Conservation (phyloP, 1,140 invertebrate genomes). For the Cherax destructor region DNA sequence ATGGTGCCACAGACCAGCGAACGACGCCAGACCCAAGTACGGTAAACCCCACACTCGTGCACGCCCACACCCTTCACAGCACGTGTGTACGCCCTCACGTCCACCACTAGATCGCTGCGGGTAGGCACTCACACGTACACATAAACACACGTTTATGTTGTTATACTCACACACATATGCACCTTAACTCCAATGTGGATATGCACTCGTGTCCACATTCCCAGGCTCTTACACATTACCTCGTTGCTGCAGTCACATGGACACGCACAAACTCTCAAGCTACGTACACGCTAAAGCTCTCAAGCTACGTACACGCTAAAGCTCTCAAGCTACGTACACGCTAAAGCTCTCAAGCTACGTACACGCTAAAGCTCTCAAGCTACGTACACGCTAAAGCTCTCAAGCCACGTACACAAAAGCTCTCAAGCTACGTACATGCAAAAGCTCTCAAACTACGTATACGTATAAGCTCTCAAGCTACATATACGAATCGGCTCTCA, state of each 20-base stretch:
- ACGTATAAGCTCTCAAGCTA: background rate
- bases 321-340: background rate
- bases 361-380: background rate
- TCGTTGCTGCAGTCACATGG: background rate
- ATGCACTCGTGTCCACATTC: no score
- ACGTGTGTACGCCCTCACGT: slow-evolving; percentile 4
- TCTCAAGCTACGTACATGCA: background rate
- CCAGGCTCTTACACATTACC: no score
- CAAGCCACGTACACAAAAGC: background rate
- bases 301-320: background rate
- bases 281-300: background rate
- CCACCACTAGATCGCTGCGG: slow-evolving; percentile 7
- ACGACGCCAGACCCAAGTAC: slow-evolving; percentile 69
- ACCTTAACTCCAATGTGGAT: no score
- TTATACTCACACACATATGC: background rate
- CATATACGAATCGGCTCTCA: no score
- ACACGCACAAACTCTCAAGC: background rate
- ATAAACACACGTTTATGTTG: background rate
- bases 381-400: background rate
- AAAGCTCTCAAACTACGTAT: background rate
- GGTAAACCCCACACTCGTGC: slow-evolving; percentile 51
- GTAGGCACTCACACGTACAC: background rate
- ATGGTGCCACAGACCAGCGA: slow-evolving; percentile 61
- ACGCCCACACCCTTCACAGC: slow-evolving; percentile 9
- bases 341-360: background rate